A percentile compares a stretch with the other conserved stretches of the same genome.
phyloP scores from a whole-genome alignment of 2,888 invertebrate genomes.

The Scaptomyza parva region DNA sequence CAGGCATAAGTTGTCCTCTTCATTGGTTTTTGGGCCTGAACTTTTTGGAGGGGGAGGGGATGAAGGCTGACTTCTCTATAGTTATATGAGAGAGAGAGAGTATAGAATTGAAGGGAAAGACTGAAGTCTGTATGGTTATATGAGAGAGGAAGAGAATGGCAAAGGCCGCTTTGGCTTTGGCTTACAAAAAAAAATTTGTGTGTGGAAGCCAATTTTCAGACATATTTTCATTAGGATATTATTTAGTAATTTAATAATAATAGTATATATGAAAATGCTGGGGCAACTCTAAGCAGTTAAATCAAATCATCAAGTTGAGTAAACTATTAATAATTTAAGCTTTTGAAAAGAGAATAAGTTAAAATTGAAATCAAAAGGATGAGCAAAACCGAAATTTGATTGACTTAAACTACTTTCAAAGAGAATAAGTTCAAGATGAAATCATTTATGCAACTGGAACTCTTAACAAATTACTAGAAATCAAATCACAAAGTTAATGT shows the following conservation, averaged over 20 bases:
- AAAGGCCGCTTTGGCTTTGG: slow-evolving; percentile 33
- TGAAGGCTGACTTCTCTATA: slow-evolving; percentile 20
- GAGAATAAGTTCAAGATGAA: no score
- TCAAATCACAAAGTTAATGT: slow-evolving; percentile 22
- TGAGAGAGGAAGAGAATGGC: slow-evolving; percentile 9
- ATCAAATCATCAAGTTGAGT: slow-evolving; percentile 13
- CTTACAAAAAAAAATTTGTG: no score
- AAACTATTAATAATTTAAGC: no score
- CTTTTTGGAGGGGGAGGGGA: neutral
- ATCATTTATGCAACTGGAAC: no score
- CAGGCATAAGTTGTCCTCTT: slow-evolving; percentile 41
- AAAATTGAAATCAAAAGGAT: no score
- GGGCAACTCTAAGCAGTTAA: slow-evolving; percentile 25
- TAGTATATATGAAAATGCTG: slow-evolving; percentile 20
- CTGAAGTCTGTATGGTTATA: slow-evolving; percentile 24
- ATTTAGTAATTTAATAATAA: slow-evolving; percentile 47
- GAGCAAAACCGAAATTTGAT: no score
- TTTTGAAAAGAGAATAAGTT: no score
- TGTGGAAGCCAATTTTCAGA: slow-evolving; percentile 51
- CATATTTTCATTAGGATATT: slow-evolving; percentile 49
- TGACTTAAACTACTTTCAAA: no score
- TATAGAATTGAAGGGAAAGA: slow-evolving; percentile 29
- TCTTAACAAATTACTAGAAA: no score
- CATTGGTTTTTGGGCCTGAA: neutral
- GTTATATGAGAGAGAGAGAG: slow-evolving; percentile 3